Evolutionary conservation across 2,113 vertebrate genomes (phyloP).

Genomic region (Natator depressus): DNA sequence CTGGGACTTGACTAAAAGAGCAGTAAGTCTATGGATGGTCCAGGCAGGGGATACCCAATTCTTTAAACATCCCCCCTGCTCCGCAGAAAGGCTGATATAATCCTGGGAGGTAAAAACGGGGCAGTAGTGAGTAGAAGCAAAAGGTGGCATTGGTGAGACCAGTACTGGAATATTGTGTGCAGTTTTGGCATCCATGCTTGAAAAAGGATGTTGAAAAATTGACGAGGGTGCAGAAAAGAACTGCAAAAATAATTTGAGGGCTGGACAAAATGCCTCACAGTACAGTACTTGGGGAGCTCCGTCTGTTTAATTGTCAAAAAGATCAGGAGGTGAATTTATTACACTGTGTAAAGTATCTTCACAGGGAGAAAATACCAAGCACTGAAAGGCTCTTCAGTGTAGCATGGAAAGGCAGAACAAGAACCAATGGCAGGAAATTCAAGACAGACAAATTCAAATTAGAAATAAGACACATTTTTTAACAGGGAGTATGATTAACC

Average conservation of each 20-base stretch:
- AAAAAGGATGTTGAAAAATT: not conserved
- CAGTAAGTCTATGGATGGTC: slow-evolving; percentile 71
- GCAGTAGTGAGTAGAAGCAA: not conserved
- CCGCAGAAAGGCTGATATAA: not conserved
- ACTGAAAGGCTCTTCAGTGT: not conserved
- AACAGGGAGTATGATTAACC: not conserved
- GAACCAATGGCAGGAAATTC: not conserved
- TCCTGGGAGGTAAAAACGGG: not conserved
- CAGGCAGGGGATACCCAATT: accelerated
- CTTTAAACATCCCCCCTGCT: not conserved
- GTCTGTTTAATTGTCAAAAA: not conserved
- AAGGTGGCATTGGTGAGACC: not conserved
- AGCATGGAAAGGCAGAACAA: not conserved
- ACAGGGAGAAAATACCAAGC: not conserved
- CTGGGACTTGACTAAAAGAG: slow-evolving; percentile 89
- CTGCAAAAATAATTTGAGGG: not conserved
- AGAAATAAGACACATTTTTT: not conserved
- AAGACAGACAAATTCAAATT: not conserved
- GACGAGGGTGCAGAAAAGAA: not conserved
- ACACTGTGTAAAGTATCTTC: not conserved
- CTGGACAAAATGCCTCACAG: not conserved
- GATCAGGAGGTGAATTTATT: not conserved
- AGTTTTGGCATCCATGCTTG: not conserved
- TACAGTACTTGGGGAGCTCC: not conserved
- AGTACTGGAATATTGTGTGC: not conserved